A percentile compares a stretch with the other conserved stretches of the same genome.
phyloP scores from a whole-genome alignment of 2,113 vertebrate genomes.

The Hymenochirus boettgeri region DNA sequence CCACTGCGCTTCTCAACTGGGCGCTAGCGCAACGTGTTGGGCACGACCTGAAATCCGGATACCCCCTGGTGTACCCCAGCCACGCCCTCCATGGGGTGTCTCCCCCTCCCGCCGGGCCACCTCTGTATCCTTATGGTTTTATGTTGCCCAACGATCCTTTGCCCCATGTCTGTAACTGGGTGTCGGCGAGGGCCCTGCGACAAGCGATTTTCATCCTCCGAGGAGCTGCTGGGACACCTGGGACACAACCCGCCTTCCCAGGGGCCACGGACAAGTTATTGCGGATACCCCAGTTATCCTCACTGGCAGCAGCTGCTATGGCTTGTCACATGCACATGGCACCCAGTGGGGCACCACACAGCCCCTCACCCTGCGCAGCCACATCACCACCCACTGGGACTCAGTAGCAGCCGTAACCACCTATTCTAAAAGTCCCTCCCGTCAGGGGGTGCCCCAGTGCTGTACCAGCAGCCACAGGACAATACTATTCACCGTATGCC shows the following conservation, averaged over 20 bases:
- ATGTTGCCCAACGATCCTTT: slow-evolving; percentile 89
- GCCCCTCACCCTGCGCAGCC: slow-evolving; percentile 81
- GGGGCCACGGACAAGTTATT: slow-evolving; percentile 85
- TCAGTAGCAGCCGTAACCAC: slow-evolving; percentile 88
- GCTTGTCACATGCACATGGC: slow-evolving; percentile 94
- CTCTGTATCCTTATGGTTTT: slow-evolving; percentile 89
- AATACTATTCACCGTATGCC: slow-evolving; percentile 92
- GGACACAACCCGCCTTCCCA: slow-evolving; percentile 93
- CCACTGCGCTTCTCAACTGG: slow-evolving; percentile 90
- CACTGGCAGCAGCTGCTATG: slow-evolving; percentile 87
- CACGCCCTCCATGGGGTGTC: slow-evolving; percentile 78
- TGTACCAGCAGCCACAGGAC: slow-evolving; percentile 85
- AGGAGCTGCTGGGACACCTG: slow-evolving; percentile 91
- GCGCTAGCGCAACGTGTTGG: slow-evolving; percentile 77
- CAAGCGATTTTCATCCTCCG: slow-evolving; percentile 91
- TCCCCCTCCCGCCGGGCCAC: slow-evolving; percentile 78
- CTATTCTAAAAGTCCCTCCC: slow-evolving; percentile 93
- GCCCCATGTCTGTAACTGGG: slow-evolving; percentile 93
- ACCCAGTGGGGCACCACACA: slow-evolving; percentile 74
- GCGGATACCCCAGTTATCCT: slow-evolving; percentile 84
- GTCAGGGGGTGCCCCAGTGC: slow-evolving; percentile 81
- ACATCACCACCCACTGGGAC: slow-evolving; percentile 85
- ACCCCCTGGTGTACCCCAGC: slow-evolving; percentile 85
- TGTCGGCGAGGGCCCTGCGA: slow-evolving; percentile 92
- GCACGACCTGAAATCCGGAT: slow-evolving; percentile 89